These are phyloP conservation scores for Omphaloscelis lunosa DNA, from an alignment of 2,888 invertebrate genomes.

Conservation along the genomic window DNA sequence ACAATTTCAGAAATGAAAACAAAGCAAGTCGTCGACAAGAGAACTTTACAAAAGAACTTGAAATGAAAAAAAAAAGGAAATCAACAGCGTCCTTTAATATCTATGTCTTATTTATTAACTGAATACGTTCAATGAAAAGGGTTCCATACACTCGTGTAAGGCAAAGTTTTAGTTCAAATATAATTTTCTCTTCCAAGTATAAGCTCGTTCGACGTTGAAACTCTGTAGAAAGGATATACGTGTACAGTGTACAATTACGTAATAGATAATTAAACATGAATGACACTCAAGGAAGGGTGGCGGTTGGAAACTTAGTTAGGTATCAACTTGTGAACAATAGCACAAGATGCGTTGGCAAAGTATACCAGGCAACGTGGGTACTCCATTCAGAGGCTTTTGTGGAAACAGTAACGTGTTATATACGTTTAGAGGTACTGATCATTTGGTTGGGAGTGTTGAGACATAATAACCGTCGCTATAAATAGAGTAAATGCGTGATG, in stretches of 20 bases:
- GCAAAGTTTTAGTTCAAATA: slow-evolving; percentile 43
- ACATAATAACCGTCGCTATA: slow-evolving; percentile 19
- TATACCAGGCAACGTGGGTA: slow-evolving; percentile 46
- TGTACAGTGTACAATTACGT: slow-evolving; percentile 46
- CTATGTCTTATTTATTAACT: slow-evolving; percentile 41
- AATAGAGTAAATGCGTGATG: slow-evolving; percentile 31
- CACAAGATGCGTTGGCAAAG: slow-evolving; percentile 51
- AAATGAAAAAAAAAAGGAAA: slow-evolving; percentile 38
- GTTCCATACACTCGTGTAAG: slow-evolving; percentile 25
- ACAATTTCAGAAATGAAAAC: slow-evolving; percentile 53
- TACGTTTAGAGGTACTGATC: slow-evolving; percentile 15
- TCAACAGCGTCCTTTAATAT: slow-evolving; percentile 40
- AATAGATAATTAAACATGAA: slow-evolving; percentile 64
- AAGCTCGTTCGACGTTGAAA: slow-evolving; percentile 29
- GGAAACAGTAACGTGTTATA: slow-evolving; percentile 21
- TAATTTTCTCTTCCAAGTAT: slow-evolving; percentile 39
- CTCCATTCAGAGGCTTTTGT: slow-evolving; percentile 46
- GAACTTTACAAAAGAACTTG: slow-evolving; percentile 46
- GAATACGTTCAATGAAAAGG: slow-evolving; percentile 35
- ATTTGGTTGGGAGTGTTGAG: slow-evolving; percentile 27
- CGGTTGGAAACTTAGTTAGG: slow-evolving; percentile 58
- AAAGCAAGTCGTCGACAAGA: slow-evolving; percentile 51
- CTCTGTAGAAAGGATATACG: slow-evolving; percentile 44
- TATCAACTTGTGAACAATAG: slow-evolving; percentile 63
- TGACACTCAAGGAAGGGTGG: slow-evolving; percentile 56